Percentiles rank a stretch among this genome's conserved stretches.
These are phyloP conservation scores for Zonitis immaculata DNA, from an alignment of 2,888 invertebrate species.

Conservation along the genomic window DNA sequence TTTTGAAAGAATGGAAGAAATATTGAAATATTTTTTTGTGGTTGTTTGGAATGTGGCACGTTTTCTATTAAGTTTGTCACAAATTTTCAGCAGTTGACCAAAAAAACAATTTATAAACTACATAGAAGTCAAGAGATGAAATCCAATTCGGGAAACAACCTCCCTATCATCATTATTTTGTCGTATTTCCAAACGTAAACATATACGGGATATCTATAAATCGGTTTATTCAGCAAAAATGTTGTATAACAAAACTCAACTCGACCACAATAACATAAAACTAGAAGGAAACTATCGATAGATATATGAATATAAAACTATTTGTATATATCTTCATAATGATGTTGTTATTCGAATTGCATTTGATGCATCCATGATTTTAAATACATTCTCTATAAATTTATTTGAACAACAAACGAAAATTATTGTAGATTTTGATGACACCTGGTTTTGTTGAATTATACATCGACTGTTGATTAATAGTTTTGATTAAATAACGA, in stretches of 20 bases:
- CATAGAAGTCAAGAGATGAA: conserved; percentile 2
- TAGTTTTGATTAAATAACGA: conserved; percentile 19
- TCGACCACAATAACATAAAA: conserved; percentile 21
- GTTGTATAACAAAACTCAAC: conserved; percentile 16
- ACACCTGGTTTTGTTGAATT: conserved; percentile 7
- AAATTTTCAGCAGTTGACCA: neutral
- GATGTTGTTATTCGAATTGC: too few species aligned
- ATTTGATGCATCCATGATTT: too few species aligned
- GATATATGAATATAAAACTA: conserved; percentile 15
- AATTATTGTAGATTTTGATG: neutral
- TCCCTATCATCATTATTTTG: conserved; percentile 1
- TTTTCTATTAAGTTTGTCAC: neutral
- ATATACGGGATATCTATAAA: conserved; percentile 19
- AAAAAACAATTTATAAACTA: too few species aligned
- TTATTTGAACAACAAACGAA: neutral
- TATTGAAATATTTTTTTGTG: too few species aligned
- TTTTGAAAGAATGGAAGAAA: too few species aligned
- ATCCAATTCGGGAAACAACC: conserved; percentile 9
- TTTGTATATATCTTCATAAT: conserved; percentile 4
- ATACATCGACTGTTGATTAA: conserved; percentile 14
- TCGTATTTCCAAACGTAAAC: conserved; percentile 5
- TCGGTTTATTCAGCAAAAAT: conserved; percentile 24
- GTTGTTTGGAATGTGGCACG: neutral
- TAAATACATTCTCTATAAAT: too few species aligned
- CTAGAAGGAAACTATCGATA: conserved; percentile 17